These are phyloP conservation scores for Rousettus madagascariensis DNA, from an alignment of 2,797 vertebrate species.

Conservation along the genomic window DNA sequence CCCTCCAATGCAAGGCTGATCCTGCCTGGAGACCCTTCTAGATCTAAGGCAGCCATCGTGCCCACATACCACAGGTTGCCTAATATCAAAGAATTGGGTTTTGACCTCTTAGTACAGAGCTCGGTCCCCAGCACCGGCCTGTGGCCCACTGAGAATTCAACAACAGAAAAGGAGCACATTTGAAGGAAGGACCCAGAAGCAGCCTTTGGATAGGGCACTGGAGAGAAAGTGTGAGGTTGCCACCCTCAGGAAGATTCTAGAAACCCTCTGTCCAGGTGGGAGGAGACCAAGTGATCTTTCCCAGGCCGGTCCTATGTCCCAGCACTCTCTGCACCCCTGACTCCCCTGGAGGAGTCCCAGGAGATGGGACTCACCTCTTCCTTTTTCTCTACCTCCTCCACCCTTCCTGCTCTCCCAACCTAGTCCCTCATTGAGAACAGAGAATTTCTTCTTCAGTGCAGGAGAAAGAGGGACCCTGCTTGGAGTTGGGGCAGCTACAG, in stretches of 20 bases:
- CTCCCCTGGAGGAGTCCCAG: background rate
- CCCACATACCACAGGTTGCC: background rate
- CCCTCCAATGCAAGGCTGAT: too few relatives aligned
- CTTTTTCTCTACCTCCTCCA: too few relatives aligned
- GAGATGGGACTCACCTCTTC: background rate
- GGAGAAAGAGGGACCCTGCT: background rate
- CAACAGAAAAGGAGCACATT: background rate
- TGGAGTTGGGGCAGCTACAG: background rate
- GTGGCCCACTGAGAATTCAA: background rate
- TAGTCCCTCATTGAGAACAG: background rate
- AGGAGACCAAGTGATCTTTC: background rate
- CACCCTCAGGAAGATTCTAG: conserved; percentile 34
- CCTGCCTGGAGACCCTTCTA: background rate
- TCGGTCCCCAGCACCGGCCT: background rate
- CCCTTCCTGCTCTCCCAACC: background rate
- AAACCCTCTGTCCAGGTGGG: background rate
- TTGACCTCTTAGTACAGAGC: background rate
- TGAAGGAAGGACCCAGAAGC: background rate
- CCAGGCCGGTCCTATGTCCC: background rate
- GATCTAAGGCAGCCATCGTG: background rate
- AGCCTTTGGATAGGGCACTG: background rate
- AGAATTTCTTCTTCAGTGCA: background rate
- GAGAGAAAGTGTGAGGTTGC: background rate
- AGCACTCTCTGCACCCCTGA: background rate
- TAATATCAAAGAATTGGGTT: background rate